Evolutionary conservation across 2,113 vertebrate genomes (phyloP), one percentile per base, ranked within the genome.

Genomic region (Microcebus griseorufus): DNA sequence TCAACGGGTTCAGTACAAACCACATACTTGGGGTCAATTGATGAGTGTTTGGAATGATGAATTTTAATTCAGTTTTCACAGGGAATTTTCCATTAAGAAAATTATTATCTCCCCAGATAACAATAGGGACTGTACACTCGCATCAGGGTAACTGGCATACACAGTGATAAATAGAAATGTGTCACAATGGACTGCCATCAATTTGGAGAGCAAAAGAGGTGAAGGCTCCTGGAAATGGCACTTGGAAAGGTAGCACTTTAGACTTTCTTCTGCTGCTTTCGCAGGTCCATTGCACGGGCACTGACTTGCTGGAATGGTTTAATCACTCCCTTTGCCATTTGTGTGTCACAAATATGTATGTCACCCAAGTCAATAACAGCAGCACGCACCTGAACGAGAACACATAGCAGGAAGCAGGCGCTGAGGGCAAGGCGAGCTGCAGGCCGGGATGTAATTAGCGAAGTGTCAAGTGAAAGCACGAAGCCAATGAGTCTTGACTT

Each of bases 271-370:
- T 64, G 48, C 37, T 73, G 65, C 90, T 86, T 86, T 76, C 88
- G 78, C 73, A 34, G 67, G 42, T 55, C 16, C 0, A 1, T 51
- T 51, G 86, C 88, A 80, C 14, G 7, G 58, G 22, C 96, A 69
- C n/a, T 91, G 65, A 51, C 85, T 80, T 82, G 69, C 92, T 87
- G 72, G 78, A n/a, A 18, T 81, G 95, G 53, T 95, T 97, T 95
- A 17, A 94, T 79, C 58, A 29, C 91, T 92, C 70, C 80, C 83
- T 92, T 62, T 75, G 62, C 67, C 88, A 83, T 88, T 64, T 78
- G 27, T 39, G 29, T 60, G 48, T 39, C 60, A 85, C 70, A 45
- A 10, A 75, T 85, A 27, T 60, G 13, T 51, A 10, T 32, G n/a
- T 72, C 93, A 64, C 89, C 20, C 81, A 53, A 51, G 55, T 91